Evolutionary conservation across 2,888 invertebrate genomes (phyloP).

Genomic region (Ernsta delagoae): DNA sequence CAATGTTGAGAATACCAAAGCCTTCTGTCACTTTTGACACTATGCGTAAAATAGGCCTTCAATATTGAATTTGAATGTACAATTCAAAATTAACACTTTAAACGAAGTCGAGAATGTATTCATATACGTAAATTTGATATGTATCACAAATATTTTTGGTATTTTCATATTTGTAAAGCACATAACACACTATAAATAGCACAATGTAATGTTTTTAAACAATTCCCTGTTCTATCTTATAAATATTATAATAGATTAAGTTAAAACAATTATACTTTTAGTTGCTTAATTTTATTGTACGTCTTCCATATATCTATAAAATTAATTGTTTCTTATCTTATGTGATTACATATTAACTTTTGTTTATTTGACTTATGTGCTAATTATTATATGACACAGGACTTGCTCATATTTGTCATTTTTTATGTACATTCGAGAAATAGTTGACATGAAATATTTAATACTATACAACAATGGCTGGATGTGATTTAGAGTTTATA

Average conservation of each 20-base stretch:
- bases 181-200: not conserved
- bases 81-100: too few relatives aligned
- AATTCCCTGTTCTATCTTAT: constrained; percentile 11
- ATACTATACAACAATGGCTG: not conserved
- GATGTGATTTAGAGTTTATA: too few relatives aligned
- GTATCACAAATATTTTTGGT: too few relatives aligned
- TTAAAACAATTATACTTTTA: constrained; percentile 39
- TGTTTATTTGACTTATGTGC: constrained; percentile 43
- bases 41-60: not conserved
- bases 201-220: constrained; percentile 9
- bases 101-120: not conserved
- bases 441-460: not conserved
- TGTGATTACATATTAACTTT: constrained; percentile 53
- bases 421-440: not conserved
- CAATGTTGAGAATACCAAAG: not conserved
- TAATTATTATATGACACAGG: constrained; percentile 72
- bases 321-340: constrained; percentile 54
- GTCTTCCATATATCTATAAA: constrained; percentile 61
- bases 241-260: constrained; percentile 27
- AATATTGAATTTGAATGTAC: too few relatives aligned
- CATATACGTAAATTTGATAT: not conserved
- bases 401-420: not conserved
- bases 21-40: not conserved
- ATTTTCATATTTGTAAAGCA: constrained; percentile 2
- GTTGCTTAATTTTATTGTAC: constrained; percentile 49